Evolutionary conservation across 2,888 invertebrate species (phyloP).

Genomic region (Chloroclystis v-ata): DNA sequence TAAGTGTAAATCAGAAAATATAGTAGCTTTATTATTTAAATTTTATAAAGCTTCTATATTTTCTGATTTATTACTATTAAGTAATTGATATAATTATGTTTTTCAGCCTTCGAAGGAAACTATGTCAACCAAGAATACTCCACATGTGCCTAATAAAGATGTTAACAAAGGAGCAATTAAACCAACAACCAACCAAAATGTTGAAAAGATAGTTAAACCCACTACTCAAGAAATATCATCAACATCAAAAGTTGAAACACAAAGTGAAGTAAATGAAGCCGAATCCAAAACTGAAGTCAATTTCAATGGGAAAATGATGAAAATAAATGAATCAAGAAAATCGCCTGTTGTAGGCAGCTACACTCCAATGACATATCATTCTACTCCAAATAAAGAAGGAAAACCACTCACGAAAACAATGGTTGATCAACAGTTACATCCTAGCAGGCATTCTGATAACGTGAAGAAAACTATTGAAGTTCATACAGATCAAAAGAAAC

Average conservation of each 20-base stretch:
- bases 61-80: too few species aligned
- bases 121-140: conserved; percentile 42
- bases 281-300: conserved; percentile 56
- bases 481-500: conserved; percentile 49
- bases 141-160: conserved; percentile 55
- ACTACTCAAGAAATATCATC: conserved; percentile 35
- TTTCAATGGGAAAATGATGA: conserved; percentile 60
- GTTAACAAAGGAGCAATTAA: conserved; percentile 51
- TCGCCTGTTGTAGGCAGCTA: conserved; percentile 64
- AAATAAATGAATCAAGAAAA: conserved; percentile 63
- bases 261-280: conserved; percentile 40
- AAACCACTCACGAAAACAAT: conserved; percentile 69
- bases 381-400: conserved; percentile 69
- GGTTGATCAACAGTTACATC: conserved; percentile 67
- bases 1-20: too few species aligned
- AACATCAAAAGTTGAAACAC: conserved; percentile 34
- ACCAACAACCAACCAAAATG: conserved; percentile 41
- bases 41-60: too few species aligned
- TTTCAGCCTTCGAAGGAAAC: conserved; percentile 58
- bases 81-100: not conserved
- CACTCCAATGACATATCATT: conserved; percentile 67
- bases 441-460: conserved; percentile 66
- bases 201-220: conserved; percentile 37
- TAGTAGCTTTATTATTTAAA: too few species aligned
- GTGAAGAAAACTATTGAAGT: conserved; percentile 70